phyloP scores from a whole-genome alignment of 2,797 vertebrate species.

The Gymnoscopelus braueri region DNA sequence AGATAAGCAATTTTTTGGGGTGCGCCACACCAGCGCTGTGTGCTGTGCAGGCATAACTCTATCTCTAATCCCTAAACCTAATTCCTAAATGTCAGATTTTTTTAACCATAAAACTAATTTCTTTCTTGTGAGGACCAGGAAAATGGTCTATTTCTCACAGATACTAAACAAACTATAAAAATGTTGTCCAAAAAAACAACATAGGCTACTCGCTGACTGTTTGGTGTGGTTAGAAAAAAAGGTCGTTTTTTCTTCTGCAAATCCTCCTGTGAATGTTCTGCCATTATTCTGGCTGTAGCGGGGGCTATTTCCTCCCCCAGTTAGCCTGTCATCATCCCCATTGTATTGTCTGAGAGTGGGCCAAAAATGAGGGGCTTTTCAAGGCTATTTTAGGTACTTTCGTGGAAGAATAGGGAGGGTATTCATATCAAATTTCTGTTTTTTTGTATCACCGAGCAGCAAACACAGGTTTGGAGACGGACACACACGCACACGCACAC shows the following conservation, averaged over 20 bases:
- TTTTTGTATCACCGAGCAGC: conserved; percentile 57
- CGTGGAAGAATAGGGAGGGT: conserved; percentile 75
- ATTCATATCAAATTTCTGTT: conserved; percentile 79
- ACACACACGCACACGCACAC: too few species aligned
- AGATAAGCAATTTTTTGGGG: too few species aligned
- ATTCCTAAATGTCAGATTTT: too few species aligned
- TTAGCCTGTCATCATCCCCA: conserved; percentile 77
- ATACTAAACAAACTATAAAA: too few species aligned
- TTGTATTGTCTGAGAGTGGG: conserved; percentile 64
- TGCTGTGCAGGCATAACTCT: too few species aligned
- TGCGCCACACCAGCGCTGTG: too few species aligned
- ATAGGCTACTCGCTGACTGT: conserved; percentile 25
- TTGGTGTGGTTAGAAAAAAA: conserved; percentile 41
- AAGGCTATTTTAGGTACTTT: conserved; percentile 72
- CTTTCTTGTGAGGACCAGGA: too few species aligned
- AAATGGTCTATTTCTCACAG: too few species aligned
- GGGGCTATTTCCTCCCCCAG: conserved; percentile 73
- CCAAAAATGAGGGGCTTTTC: conserved; percentile 64
- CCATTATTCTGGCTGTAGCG: conserved; percentile 61
- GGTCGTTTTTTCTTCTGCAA: conserved; percentile 67
- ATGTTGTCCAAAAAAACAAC: too few species aligned
- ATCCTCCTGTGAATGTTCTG: conserved; percentile 69
- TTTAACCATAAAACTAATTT: too few species aligned
- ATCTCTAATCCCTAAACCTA: too few species aligned
- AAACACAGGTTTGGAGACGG: conserved; percentile 48